Evolutionary conservation across 2,113 vertebrate species (phyloP).

Genomic region (Furnarius figulus): DNA sequence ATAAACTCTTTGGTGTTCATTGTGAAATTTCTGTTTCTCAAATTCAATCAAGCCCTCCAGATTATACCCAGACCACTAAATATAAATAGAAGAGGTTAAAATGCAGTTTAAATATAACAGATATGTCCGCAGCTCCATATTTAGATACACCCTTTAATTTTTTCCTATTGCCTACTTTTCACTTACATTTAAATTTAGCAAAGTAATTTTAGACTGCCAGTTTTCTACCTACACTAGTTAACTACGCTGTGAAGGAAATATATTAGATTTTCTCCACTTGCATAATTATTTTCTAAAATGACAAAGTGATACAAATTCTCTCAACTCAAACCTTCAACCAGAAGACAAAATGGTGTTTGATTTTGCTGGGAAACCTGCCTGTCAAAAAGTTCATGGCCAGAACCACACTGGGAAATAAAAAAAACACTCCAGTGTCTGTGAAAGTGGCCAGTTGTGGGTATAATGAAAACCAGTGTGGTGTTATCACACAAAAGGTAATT

Average conservation of each 20-base stretch:
- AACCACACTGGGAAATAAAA: neutral
- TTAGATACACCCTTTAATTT: conserved; percentile 75
- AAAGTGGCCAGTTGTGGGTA: neutral
- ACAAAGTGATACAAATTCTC: neutral
- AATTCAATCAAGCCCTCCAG: conserved; percentile 41
- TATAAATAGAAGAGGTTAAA: conserved; percentile 73
- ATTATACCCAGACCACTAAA: conserved; percentile 43
- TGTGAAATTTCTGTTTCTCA: conserved; percentile 46
- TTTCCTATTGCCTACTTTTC: conserved; percentile 67
- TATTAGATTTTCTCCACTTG: neutral
- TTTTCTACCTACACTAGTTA: conserved; percentile 48
- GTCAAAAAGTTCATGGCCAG: neutral
- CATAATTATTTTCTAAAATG: neutral
- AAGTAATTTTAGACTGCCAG: conserved; percentile 70
- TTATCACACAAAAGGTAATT: conserved; percentile 40
- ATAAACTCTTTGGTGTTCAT: neutral
- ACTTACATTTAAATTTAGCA: conserved; percentile 76
- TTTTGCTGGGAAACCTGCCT: neutral
- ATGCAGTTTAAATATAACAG: conserved; percentile 69
- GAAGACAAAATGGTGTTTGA: neutral
- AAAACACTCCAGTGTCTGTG: neutral
- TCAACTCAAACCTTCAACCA: neutral
- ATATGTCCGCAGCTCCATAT: conserved; percentile 34
- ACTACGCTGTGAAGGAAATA: neutral
- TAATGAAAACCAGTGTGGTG: neutral